Percentiles rank a stretch among this genome's conserved stretches.
These are phyloP conservation scores for Scolopax bukidnonensis DNA, from an alignment of 2,797 vertebrate species.

Conservation along the genomic window DNA sequence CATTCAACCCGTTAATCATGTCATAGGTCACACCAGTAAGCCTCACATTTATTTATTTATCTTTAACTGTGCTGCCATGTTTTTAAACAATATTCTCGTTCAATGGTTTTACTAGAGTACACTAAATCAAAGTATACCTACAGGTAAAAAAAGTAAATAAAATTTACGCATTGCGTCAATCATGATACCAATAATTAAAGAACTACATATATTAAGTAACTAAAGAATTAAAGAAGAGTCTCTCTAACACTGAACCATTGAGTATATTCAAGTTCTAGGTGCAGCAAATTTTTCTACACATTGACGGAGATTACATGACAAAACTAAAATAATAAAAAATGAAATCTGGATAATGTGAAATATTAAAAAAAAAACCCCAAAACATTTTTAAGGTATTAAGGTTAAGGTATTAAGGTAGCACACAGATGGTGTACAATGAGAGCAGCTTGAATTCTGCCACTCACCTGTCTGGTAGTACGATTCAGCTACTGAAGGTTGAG, in stretches of 20 bases:
- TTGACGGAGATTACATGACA: not conserved
- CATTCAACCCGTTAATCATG: not conserved
- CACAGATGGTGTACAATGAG: not conserved
- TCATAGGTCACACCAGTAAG: not conserved
- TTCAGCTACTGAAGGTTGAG: constrained; percentile 93
- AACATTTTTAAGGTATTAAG: not conserved
- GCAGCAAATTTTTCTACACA: not conserved
- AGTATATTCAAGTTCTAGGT: not conserved
- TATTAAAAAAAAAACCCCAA: not conserved
- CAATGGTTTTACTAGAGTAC: not conserved
- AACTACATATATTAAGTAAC: not conserved
- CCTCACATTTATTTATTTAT: not conserved
- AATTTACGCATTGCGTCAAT: not conserved
- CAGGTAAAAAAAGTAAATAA: not conserved
- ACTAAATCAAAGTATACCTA: not conserved
- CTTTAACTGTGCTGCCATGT: not conserved
- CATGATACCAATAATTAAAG: not conserved
- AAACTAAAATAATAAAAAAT: not conserved
- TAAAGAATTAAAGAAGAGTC: not conserved
- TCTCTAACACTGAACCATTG: not conserved
- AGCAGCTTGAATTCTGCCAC: not conserved
- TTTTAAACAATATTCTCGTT: not conserved
- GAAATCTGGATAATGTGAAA: not conserved
- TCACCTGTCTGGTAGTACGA: constrained; percentile 97
- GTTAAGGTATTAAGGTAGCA: not conserved